Evolutionary conservation across 2,888 invertebrate species (phyloP).

Genomic region (Andrena trimmerana): DNA sequence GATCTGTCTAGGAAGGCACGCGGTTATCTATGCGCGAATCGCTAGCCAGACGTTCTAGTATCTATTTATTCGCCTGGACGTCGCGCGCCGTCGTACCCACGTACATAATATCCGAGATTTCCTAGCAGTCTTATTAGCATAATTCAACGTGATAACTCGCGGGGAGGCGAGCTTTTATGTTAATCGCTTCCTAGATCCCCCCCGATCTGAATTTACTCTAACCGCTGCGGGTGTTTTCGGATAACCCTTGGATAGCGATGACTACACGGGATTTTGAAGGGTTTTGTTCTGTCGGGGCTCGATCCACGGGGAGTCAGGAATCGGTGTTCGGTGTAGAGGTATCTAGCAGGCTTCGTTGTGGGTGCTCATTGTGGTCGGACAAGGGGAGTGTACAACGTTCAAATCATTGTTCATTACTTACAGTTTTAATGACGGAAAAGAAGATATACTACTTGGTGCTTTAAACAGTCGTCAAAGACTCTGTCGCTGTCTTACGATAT

Average conservation of each 20-base stretch:
- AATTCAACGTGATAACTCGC: conserved; percentile 63
- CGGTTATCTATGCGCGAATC: conserved; percentile 17
- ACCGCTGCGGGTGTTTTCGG: conserved; percentile 7
- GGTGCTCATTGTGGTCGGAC: not conserved
- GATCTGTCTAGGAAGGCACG: conserved; percentile 12
- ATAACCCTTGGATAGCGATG: not conserved
- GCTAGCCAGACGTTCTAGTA: conserved; percentile 20
- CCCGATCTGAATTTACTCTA: conserved; percentile 24
- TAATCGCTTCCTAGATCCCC: conserved; percentile 31
- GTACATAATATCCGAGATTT: conserved; percentile 43
- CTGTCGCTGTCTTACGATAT: too few relatives aligned
- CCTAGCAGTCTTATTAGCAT: conserved; percentile 66
- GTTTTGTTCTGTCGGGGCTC: not conserved
- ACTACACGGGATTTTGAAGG: not conserved
- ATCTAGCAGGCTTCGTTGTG: not conserved
- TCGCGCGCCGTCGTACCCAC: conserved; percentile 30
- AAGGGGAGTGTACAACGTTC: too few relatives aligned
- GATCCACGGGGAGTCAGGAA: not conserved
- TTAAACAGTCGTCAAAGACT: too few relatives aligned
- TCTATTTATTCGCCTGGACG: conserved; percentile 52
- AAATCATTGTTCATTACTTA: too few relatives aligned
- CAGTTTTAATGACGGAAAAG: too few relatives aligned
- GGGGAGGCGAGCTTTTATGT: conserved; percentile 43
- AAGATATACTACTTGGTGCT: too few relatives aligned
- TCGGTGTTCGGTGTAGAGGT: not conserved